These are phyloP conservation scores for Cremastinae sp. DNA, from an alignment of 2,888 invertebrate species.

Conservation along the genomic window DNA sequence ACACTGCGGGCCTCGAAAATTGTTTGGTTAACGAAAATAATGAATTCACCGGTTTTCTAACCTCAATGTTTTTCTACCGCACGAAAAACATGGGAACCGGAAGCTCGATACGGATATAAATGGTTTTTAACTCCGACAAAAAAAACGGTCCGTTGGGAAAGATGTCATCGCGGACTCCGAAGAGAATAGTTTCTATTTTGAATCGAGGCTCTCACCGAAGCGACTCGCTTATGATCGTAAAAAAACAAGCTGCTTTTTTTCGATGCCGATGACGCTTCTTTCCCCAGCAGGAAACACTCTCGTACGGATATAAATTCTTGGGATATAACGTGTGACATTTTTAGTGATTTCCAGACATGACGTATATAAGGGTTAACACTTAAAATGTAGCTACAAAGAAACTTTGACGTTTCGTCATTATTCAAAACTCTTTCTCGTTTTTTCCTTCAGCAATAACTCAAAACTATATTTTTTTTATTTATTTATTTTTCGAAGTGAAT, in stretches of 20 bases:
- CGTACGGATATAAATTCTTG: background rate
- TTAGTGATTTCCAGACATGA: constrained; percentile 13
- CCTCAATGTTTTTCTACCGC: no score
- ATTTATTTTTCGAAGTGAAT: no score
- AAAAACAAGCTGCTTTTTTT: constrained; percentile 8
- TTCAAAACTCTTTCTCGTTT: background rate
- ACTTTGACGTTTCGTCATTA: background rate
- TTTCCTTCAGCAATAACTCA: no score
- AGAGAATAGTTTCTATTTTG: constrained; percentile 7
- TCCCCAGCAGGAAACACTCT: background rate
- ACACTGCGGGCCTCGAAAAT: no score
- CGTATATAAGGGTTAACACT: constrained; percentile 9
- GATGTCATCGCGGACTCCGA: background rate
- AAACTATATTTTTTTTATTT: no score
- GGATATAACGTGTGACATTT: constrained; percentile 6
- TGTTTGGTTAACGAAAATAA: no score
- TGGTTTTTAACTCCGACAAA: no score
- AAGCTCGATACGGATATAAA: no score
- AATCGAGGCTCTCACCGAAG: background rate
- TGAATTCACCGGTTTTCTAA: no score
- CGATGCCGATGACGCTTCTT: background rate
- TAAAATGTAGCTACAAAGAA: background rate
- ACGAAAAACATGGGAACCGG: no score
- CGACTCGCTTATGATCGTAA: background rate
- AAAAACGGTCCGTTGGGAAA: no score